Base-by-base conservation (phyloP, 2,888 invertebrate species). In the Arge pagana region DNA sequence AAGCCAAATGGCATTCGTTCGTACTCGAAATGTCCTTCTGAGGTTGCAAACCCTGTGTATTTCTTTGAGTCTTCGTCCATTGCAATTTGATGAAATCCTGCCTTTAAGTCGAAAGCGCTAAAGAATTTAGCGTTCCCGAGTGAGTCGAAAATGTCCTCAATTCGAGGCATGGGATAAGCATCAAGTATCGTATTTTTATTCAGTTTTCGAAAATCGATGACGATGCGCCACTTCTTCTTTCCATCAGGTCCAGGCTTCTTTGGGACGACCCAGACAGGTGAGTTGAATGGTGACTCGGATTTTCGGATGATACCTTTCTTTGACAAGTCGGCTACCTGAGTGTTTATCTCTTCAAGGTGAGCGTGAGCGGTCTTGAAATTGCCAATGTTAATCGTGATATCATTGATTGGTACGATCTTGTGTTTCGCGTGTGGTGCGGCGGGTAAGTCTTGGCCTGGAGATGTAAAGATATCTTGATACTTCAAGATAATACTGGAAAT, bases 251-350 rank as follows among this genome's bases (percentile, higher is more conserved):
- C 72, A 3, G 57, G 10, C 56, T 74, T 73, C 49, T 75, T 72
- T 0, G 71, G 69, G 0, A 76, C 73, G 24, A 74, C 54, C 59
- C 71, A 71, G 2, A 73, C 62, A 1, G 71, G 73, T 6, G 64
- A 62, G 35, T 62, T 68, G 67, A 69, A 75, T 0, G 71, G 76
- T 4, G 68, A 68, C 13, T 58, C 49, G 0, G 62, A 63, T 10
- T 64, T 64, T 48, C 58, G 51, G 8, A 76, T 72, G 4, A 74
- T 65, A 23, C 66, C 64, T 37, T 72, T 56, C 3, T 62, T 39
- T 56, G 71, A 50, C 48, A 72, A 13, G 53, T 66, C 60, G 6
- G 64, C 45, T 21, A 69, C 63, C 56, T 73, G 68, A 10, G 36
- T 61, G 19, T 64, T 53, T 15, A 71, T 64, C 62, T 70, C 71